Conservation (phyloP, 2,113 vertebrate genomes). For the Dicrurus megarhynchus region DNA sequence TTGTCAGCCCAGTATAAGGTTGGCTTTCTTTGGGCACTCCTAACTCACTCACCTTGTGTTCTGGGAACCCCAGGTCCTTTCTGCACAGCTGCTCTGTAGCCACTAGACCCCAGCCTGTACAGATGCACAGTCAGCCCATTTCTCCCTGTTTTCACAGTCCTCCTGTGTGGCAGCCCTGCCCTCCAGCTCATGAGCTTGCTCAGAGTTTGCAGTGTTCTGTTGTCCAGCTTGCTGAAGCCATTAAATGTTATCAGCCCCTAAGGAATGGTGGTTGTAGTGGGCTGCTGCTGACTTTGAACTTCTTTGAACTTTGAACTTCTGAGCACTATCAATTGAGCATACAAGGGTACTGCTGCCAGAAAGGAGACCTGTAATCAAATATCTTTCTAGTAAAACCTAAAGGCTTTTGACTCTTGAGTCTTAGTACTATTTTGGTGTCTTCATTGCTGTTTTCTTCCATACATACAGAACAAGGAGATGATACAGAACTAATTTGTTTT, state of each 20-base stretch:
- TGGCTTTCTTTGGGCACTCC: background rate
- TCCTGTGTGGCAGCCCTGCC: background rate
- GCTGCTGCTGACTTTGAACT: background rate
- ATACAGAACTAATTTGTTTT: background rate
- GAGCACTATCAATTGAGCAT: background rate
- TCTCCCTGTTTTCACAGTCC: background rate
- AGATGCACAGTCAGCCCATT: background rate
- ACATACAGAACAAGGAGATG: background rate
- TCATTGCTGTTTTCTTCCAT: background rate
- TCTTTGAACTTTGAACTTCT: background rate
- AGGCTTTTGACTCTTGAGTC: background rate
- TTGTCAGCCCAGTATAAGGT: background rate
- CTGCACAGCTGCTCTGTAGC: background rate
- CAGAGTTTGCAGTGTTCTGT: background rate
- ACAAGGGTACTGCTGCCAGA: background rate
- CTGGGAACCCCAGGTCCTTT: background rate
- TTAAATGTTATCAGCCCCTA: background rate
- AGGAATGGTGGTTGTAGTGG: background rate
- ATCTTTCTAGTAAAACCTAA: background rate
- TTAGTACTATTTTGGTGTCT: background rate
- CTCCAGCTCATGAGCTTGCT: background rate
- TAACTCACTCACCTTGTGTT: background rate
- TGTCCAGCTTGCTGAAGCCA: background rate
- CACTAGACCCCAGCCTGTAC: background rate
- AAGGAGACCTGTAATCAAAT: background rate